Base-by-base conservation (phyloP, 2,888 invertebrate genomes). In the Eudasyphora cyanicolor region DNA sequence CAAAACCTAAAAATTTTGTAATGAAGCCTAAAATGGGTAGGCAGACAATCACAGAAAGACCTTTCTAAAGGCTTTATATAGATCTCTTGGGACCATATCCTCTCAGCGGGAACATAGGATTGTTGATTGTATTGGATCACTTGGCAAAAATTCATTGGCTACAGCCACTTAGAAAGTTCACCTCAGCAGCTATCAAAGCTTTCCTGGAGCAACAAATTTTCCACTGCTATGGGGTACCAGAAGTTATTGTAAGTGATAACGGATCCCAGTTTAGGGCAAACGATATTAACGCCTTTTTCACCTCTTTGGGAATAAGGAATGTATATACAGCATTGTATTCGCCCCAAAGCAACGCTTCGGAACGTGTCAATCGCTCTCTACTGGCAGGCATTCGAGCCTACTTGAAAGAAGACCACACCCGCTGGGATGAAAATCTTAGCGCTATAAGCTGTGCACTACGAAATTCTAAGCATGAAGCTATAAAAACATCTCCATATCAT, bases 341-440 rank as follows among this genome's bases (percentile, higher is more conserved):
- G 88, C 88, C 0, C n/a, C n/a, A n/a, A n/a, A n/a, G n/a, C n/a
- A n/a, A n/a, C n/a, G n/a, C n/a, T n/a, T n/a, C n/a, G n/a, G 91
- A 90, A 78, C 78, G 89, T 1, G 86, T 87, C 0, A 90, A 91
- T 77, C 74, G 88, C 29, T 87, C 88, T 0, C 57, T 90, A 0
- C 87, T 87, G 12, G 89, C 88, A 0, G 88, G 87, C 74, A 87
- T 90, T 12, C 24, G 83, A 27, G 57, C 78, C 8, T 75, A 82
- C 45, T 19, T 82, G n/a, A 79, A 81, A 51, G n/a, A n/a, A n/a
- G n/a, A n/a, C n/a, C n/a, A n/a, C n/a, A n/a, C n/a, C n/a, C n/a
- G n/a, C n/a, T n/a, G n/a, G n/a, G n/a, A n/a, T n/a, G n/a, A n/a
- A n/a, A n/a, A n/a, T n/a, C n/a, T n/a, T n/a, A n/a, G n/a, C n/a